phyloP scores from a whole-genome alignment of 2,797 vertebrate species.

The Philypnodon macrostomus region DNA sequence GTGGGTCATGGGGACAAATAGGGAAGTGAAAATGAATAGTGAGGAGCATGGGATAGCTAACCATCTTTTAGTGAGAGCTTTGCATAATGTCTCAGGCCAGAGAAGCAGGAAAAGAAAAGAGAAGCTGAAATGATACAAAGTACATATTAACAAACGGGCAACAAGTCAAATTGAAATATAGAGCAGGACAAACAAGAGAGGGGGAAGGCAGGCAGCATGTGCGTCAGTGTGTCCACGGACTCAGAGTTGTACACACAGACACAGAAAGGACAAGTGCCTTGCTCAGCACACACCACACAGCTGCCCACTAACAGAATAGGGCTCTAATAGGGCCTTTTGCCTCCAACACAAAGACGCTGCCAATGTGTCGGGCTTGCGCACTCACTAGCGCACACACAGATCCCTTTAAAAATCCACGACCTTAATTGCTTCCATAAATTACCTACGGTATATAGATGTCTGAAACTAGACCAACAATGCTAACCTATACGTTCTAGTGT shows the following conservation, averaged over 20 bases:
- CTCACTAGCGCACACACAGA: conserved; percentile 60
- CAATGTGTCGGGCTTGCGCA: conserved; percentile 68
- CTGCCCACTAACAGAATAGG: conserved; percentile 72
- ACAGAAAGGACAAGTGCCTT: conserved; percentile 58
- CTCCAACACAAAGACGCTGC: conserved; percentile 73
- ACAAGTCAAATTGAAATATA: conserved; percentile 35
- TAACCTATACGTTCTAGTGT: conserved; percentile 24
- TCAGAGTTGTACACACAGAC: conserved; percentile 48
- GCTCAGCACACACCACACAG: conserved; percentile 68
- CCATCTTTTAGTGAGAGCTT: conserved; percentile 60
- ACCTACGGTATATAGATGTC: conserved; percentile 42
- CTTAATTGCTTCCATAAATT: conserved; percentile 72
- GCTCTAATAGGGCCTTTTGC: conserved; percentile 74
- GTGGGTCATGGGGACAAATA: conserved; percentile 54
- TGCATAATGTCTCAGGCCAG: conserved; percentile 58
- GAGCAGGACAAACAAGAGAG: conserved; percentile 33
- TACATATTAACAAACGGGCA: conserved; percentile 24
- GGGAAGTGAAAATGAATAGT: too few relatives aligned
- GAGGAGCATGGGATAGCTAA: too few relatives aligned
- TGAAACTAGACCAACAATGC: conserved; percentile 49
- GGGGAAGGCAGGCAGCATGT: conserved; percentile 37
- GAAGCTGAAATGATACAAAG: conserved; percentile 40
- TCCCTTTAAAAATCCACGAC: conserved; percentile 60
- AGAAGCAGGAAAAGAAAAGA: conserved; percentile 35
- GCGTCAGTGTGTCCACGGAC: conserved; percentile 48